These are phyloP conservation scores for Phrynocephalus forsythii DNA, from an alignment of 2,797 vertebrate species.

Conservation along the genomic window DNA sequence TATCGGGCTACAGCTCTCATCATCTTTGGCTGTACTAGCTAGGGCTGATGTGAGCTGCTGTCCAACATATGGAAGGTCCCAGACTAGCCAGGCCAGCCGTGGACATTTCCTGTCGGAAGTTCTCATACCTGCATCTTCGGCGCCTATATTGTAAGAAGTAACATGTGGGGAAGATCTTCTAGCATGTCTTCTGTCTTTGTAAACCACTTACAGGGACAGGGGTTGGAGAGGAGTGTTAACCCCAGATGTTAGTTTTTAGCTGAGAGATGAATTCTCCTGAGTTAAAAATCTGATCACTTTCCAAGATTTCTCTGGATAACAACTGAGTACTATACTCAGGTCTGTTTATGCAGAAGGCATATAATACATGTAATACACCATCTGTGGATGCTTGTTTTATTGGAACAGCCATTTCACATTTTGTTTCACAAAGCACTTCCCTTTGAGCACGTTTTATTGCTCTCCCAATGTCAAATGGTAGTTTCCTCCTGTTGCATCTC, in stretches of 20 bases:
- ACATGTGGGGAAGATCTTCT: background rate
- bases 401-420: slow-evolving; percentile 60
- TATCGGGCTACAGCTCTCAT: background rate
- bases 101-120: background rate
- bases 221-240: slow-evolving; percentile 30
- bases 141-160: slow-evolving; percentile 6
- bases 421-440: slow-evolving; percentile 52
- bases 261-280: slow-evolving; percentile 67
- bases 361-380: slow-evolving; percentile 63
- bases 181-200: slow-evolving; percentile 59
- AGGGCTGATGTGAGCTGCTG: background rate
- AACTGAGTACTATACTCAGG: slow-evolving; percentile 65
- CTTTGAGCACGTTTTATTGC: slow-evolving; percentile 40
- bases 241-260: slow-evolving; percentile 67
- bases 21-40: background rate
- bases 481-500: slow-evolving; percentile 33
- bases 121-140: background rate
- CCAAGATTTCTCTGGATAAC: slow-evolving; percentile 69
- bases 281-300: slow-evolving; percentile 72
- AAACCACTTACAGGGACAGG: slow-evolving; percentile 62
- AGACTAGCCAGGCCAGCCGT: background rate
- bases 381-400: slow-evolving; percentile 57
- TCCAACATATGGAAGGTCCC: background rate
- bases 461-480: slow-evolving; percentile 36
- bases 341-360: slow-evolving; percentile 64